Evolutionary conservation across 2,797 vertebrate genomes (phyloP), one percentile per base, ranked within the genome.

Genomic region (Sebastes matsubarae): DNA sequence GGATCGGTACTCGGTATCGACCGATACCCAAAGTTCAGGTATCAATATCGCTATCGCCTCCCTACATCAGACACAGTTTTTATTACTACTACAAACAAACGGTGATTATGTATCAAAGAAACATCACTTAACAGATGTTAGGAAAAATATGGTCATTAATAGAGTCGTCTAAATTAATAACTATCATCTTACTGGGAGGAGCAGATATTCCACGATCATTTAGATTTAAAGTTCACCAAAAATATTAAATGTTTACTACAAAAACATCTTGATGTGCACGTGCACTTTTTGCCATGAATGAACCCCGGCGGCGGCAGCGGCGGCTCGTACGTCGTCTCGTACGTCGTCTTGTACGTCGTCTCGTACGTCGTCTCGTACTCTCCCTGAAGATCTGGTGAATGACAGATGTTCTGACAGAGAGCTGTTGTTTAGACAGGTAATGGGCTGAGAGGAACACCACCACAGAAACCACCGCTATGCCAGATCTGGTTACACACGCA

Each of bases 361-460:
- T 50, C 42, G 42, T 3, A 38, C 36, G 34, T 12, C 12, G 1
- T 34, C 5, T 16, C 9, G 10, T 12, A 20, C 8, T 54, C 18
- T 24, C 77, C 66, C 36, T 78, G 50, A 18, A 66, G 63, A 50
- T 73, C 64, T 72, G 27, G 60, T 80, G 75, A 86, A 61, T 84
- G 80, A 85, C 78, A 68, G 71, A 79, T 72, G 38, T 32, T 61
- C 76, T 61, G 65, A 81, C 77, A 85, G 77, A 89, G 86, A 85
- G 82, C 81, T 58, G 70, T 85, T 89, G 88, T 93, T 94, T 92
- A 82, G 83, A 93, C 90, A 93, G 88, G 88, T 94, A 93, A 94
- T 89, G 90, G 79, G 85, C 88, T 88, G 87, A 90, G 89, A 91
- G 86, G 87, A 88, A 85, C 81, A 89, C 71, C 79, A 92, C 89